Evolutionary conservation across 2,113 vertebrate species (phyloP).

Genomic region (Sterna hirundo): DNA sequence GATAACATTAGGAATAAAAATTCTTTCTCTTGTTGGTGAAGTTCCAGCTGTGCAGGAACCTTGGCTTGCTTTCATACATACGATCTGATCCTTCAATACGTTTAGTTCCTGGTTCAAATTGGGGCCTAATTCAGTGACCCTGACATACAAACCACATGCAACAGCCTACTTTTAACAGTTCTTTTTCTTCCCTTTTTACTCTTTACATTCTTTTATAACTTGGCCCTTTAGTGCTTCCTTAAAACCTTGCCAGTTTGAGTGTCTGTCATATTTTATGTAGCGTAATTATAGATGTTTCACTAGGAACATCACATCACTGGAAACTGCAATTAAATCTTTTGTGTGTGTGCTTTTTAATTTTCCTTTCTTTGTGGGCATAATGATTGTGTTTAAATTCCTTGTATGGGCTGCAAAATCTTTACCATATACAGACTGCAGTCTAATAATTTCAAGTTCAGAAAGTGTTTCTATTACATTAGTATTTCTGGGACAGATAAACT

Average conservation of each 20-base stretch:
- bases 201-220: not conserved
- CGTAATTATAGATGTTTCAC: not conserved
- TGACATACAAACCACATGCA: not conserved
- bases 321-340: not conserved
- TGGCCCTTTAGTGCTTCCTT: not conserved
- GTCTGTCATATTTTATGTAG: not conserved
- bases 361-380: not conserved
- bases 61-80: not conserved
- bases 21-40: not conserved
- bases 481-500: not conserved
- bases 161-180: not conserved
- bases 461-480: not conserved
- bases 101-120: not conserved
- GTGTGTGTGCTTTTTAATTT: not conserved
- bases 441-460: not conserved
- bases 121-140: not conserved
- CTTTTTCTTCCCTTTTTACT: not conserved
- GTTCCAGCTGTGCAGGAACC: not conserved
- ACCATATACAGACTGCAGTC: not conserved
- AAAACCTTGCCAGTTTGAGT: not conserved
- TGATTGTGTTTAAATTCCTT: not conserved
- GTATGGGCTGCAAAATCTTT: not conserved
- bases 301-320: not conserved
- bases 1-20: not conserved
- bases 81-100: not conserved